Evolutionary conservation across 2,113 vertebrate genomes (phyloP), one percentile per base, ranked within the genome.

Genomic region (Corythoichthys haematopterus): DNA sequence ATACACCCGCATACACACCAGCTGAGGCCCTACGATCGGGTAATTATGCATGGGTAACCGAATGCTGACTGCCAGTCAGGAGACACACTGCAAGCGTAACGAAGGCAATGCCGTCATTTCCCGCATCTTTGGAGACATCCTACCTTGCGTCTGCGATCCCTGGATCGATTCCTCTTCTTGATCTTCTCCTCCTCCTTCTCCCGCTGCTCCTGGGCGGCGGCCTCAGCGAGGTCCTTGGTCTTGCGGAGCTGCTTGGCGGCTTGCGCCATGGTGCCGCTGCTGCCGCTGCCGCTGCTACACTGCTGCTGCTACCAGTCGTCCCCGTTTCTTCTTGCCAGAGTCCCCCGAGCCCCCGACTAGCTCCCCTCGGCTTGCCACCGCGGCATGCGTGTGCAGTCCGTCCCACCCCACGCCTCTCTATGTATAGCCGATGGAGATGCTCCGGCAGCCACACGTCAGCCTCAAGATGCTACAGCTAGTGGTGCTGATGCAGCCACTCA

Each of bases 181-280:
- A 93, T 91, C 84, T 93, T 95, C 50, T 94, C 90, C 89, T 99
- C 97, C 85, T 98, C 97, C 91, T 96, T 98, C 88, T 97, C 96
- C 81, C 94, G 91, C 89, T 92, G 95, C 91, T 99, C 97, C 90
- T 94, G 92, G 83, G 94, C 91, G 89, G 95, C 95, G 83, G 95
- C 94, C 79, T 96, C 95, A 59, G 96, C 95, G 47, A 97, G 93
- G 86, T 99, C 97, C 92, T 98, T 98, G 89, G 95, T 96, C 90
- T 98, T 98, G 87, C 97, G 97, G 86, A 99, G 90, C 89, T 99
- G 97, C 84, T 98, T 99, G 73, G 97, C 97, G 65, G 97, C 97
- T 88, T 99, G 97, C 80, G 97, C 97, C 97, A 99, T 99, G 90
- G 85, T 91, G 93, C 90, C 85, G 67, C 80, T 82, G 73, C 74